Evolutionary conservation across 2,797 vertebrate species (phyloP).

Genomic region (Protonibea diacanthus): DNA sequence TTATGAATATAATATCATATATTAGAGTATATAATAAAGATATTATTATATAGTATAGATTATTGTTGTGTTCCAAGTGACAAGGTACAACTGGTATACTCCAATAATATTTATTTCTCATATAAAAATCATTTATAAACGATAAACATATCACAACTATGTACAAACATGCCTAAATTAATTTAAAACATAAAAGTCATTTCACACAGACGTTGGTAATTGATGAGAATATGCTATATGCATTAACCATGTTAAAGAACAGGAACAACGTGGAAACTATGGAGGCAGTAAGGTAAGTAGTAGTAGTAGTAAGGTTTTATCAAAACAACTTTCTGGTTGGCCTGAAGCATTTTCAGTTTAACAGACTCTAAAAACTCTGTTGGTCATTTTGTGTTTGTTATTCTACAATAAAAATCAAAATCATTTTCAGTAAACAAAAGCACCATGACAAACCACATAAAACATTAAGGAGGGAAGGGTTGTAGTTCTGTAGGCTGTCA

Average conservation of each 20-base stretch:
- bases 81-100: neutral
- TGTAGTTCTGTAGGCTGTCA: neutral
- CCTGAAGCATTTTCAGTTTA: neutral
- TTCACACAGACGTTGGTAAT: conserved; percentile 9
- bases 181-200: conserved; percentile 37
- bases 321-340: neutral
- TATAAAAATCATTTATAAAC: conserved; percentile 43
- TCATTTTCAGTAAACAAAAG: conserved; percentile 15
- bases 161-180: conserved; percentile 52
- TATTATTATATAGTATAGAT: neutral
- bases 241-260: conserved; percentile 9
- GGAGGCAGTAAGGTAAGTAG: neutral
- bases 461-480: conserved; percentile 22
- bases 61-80: neutral
- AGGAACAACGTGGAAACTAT: neutral
- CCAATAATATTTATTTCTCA: conserved; percentile 59
- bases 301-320: neutral
- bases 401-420: conserved; percentile 33
- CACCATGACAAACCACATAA: conserved; percentile 43
- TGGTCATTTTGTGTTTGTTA: conserved; percentile 52
- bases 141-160: conserved; percentile 43
- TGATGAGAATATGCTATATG: conserved; percentile 29
- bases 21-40: too few relatives aligned
- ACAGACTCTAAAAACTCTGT: neutral
- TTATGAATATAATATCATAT: too few relatives aligned